Percentiles rank a stretch among this genome's conserved stretches.
Evolutionary conservation across 1,140 invertebrate species (phyloP).

Genomic region (Heliothis subflexa): DNA sequence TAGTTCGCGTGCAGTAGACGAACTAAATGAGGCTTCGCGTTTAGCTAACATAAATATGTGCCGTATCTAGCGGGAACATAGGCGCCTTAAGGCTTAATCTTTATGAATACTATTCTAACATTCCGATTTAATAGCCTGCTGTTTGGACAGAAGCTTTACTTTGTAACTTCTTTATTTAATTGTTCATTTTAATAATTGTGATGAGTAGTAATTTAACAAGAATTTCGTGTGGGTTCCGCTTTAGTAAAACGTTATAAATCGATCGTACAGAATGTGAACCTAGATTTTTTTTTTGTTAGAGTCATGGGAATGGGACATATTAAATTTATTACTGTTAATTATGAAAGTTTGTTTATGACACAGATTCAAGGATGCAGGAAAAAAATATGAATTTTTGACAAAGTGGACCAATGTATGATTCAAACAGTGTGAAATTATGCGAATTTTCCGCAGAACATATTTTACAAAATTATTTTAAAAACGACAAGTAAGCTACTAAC

Average conservation of each 20-base stretch:
- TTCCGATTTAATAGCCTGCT: slow-evolving; percentile 43
- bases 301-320: too few relatives aligned
- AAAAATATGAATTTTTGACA: too few relatives aligned
- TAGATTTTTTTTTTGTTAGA: too few relatives aligned
- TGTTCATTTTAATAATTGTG: background rate
- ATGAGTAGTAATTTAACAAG: background rate
- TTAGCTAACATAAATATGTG: slow-evolving; percentile 58
- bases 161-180: slow-evolving; percentile 18
- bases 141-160: slow-evolving; percentile 21
- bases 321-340: too few relatives aligned
- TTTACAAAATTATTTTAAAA: too few relatives aligned
- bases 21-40: slow-evolving; percentile 52
- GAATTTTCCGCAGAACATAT: too few relatives aligned
- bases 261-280: too few relatives aligned
- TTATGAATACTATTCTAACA: slow-evolving; percentile 50
- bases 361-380: too few relatives aligned
- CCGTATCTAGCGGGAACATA: slow-evolving; percentile 52
- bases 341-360: too few relatives aligned
- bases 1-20: slow-evolving; percentile 60
- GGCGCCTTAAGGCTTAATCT: slow-evolving; percentile 53
- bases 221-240: background rate
- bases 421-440: too few relatives aligned
- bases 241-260: background rate
- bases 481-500: too few relatives aligned
- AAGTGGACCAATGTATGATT: too few relatives aligned